Base-by-base conservation (phyloP, 2,888 invertebrate species). In the Leuctra nigra region DNA sequence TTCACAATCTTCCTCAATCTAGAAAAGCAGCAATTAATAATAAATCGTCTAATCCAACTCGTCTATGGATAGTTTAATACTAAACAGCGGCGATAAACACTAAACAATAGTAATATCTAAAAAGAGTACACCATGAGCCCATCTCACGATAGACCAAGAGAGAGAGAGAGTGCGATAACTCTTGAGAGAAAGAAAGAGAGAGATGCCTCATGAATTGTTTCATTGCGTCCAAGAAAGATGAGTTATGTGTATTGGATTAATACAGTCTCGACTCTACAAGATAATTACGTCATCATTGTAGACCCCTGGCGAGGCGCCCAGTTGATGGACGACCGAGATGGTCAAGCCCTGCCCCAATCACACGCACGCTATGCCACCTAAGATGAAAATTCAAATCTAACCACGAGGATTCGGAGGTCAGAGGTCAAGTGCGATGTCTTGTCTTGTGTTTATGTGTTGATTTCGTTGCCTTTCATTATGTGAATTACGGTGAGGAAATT, bases 241-340 rank as follows among this genome's bases (percentile, higher is more conserved):
- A 53, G 44, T 57, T 53, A 44, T 53, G 53, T 44, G n/a, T 44
- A 53, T 46, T 57, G 44, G 46, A 41, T 57, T 50, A 52, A 35
- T 53, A 53, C 53, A 24, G 33, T 33, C 50, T 33, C 50, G 11
- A 13, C 18, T 1, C 33, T 13, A 20, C 55, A 14, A 46, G 55
- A 25, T 58, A 58, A 58, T 58, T 58, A 58, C 58, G 58, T 58
- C 58, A 58, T 58, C 58, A 55, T 29, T 29, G 38, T 14, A 22
- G 53, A 39, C 53, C 48, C 53, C 53, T 14, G 35, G 53, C 11
- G 53, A 39, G 55, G 46, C 23, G 22, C 35, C 46, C 55, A 47
- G 22, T n/a, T 48, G 16, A 48, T 14, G 29, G 6, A 25, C 48
- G 33, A 35, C 50, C 29, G 7, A 29, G 11, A 6, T 11, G 29